Evolutionary conservation across 2,888 invertebrate genomes (phyloP).

Genomic region (Folsomia candida): DNA sequence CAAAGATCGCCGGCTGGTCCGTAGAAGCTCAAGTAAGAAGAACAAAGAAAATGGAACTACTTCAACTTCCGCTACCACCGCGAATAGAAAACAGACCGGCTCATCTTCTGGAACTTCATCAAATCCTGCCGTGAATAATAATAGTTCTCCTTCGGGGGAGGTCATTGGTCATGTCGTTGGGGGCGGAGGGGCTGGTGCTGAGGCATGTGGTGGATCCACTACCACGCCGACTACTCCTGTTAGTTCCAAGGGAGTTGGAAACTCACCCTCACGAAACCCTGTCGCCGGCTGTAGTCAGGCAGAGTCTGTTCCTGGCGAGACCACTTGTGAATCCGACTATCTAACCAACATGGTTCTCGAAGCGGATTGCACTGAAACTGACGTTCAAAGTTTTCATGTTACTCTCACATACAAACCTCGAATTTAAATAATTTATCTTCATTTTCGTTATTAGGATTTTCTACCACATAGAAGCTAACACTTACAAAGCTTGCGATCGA

Average conservation of each 20-base stretch:
- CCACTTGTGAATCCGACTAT: conserved; percentile 17
- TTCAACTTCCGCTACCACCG: background rate
- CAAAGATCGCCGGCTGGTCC: conserved; percentile 56
- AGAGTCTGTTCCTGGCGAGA: background rate
- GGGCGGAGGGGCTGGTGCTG: conserved; percentile 3
- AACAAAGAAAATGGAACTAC: conserved; percentile 59
- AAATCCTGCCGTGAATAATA: background rate
- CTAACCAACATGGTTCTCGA: conserved; percentile 52
- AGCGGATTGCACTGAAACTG: conserved; percentile 58
- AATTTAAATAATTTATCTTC: too few species aligned
- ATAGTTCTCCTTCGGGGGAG: conserved; percentile 17
- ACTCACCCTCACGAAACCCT: too few species aligned
- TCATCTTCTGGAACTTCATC: too few species aligned
- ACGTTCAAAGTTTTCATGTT: conserved; percentile 58
- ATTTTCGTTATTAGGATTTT: too few species aligned
- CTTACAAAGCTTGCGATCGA: too few species aligned
- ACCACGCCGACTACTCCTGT: background rate
- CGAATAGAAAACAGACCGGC: background rate
- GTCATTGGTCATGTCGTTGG: background rate
- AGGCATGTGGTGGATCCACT: conserved; percentile 11
- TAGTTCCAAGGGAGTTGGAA: conserved; percentile 20
- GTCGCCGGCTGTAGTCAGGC: background rate
- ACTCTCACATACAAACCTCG: conserved; percentile 59
- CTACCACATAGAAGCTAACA: too few species aligned
- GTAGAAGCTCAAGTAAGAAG: conserved; percentile 59